Base-by-base conservation (phyloP, 2,888 invertebrate genomes). In the Timema cristinae region DNA sequence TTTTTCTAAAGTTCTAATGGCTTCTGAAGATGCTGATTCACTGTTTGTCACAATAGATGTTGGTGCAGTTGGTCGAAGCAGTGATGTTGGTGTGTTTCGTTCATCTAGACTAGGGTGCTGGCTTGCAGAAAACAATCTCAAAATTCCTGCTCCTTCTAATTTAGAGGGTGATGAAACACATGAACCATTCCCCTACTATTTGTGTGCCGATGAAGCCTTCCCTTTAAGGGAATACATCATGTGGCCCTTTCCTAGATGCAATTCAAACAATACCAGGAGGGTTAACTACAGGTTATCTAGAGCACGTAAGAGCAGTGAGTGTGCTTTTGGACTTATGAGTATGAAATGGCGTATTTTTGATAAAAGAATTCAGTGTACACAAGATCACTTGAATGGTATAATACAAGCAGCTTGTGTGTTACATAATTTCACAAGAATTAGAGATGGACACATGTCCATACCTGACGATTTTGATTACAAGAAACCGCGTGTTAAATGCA, bases 141-240 rank as follows among this genome's bases (percentile, higher is more conserved):
- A 72, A 9, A 15, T 72, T 50, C 68, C 68, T 32, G 13, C n/a
- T 11, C 15, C 48, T 9, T 50, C n/a, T 10, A 15, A 11, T 15
- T 51, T 61, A 7, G 67, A 66, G n/a, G 67, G 52, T 32, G 48
- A 67, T 6, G 59, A 67, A 32, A 16, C 47, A 47, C 54, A 13
- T 10, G 11, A 56, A 10, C 56, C 15, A n/a, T 68, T 71, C 32
- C 73, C 66, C 15, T 59, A 56, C 67, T 68, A 47, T 59, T 72
- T 72, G 10, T 69, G 63, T 16, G 72, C 50, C 10, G 73, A 73
- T 54, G 72, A 72, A 68, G 74, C 74, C 8, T 74, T 74, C 66
- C 73, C 74, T 15, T 63, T 74, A 47, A 15, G 67, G n/a, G 47
- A 50, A n/a, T 48, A 73, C 47, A 68, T 73, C 49, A 54, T 74